phyloP scores from a whole-genome alignment of 2,888 invertebrate species.

The Apodemia mormo region DNA sequence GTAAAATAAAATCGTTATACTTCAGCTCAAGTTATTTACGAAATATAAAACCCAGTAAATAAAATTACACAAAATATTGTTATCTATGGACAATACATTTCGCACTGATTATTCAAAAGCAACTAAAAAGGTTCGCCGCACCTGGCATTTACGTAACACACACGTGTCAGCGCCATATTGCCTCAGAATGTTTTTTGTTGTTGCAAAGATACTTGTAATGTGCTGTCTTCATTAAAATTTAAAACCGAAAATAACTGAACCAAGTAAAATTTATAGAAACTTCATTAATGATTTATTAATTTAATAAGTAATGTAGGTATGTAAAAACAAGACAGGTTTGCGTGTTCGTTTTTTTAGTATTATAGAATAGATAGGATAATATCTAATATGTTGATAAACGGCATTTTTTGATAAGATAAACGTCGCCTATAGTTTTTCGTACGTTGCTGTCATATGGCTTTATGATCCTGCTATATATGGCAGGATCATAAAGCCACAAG shows the following conservation, averaged over 20 bases:
- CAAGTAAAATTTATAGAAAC: neutral
- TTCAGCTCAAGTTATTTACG: neutral
- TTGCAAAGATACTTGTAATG: neutral
- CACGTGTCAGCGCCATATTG: constrained; percentile 11
- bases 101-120: constrained; percentile 4
- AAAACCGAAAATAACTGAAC: neutral
- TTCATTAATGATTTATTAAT: neutral
- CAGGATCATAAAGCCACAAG: no score
- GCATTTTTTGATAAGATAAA: no score
- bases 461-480: no score
- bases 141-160: constrained; percentile 1
- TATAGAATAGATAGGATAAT: no score
- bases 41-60: neutral
- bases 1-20: neutral
- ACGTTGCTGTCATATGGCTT: no score
- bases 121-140: constrained; percentile 9
- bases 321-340: neutral
- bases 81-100: neutral
- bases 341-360: no score
- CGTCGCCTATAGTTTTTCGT: no score
- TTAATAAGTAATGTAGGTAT: neutral
- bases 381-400: no score
- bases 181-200: constrained; percentile 4
- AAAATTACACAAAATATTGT: neutral
- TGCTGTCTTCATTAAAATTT: neutral